Evolutionary conservation across 2,888 invertebrate species (phyloP).

Genomic region (Philhelius pedissequus): DNA sequence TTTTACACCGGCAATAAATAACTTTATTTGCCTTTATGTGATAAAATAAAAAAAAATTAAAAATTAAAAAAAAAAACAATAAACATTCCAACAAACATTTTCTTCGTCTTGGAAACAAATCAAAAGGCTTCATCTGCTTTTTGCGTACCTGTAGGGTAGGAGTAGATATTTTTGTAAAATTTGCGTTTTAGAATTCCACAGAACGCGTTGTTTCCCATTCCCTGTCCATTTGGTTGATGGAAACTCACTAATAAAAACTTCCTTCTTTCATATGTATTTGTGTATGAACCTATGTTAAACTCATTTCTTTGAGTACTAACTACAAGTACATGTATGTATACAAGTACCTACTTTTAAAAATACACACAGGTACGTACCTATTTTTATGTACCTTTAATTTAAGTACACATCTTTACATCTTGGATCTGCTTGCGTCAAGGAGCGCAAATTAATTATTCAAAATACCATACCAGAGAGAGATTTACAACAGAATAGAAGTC

Average conservation of each 20-base stretch:
- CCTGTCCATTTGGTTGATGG: background rate
- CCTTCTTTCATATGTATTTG: background rate
- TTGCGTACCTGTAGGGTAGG: background rate
- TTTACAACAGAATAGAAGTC: background rate
- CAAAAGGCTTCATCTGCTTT: background rate
- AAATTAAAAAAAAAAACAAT: background rate
- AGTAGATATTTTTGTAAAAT: background rate
- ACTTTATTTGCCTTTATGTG: background rate
- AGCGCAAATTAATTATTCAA: constrained; percentile 57
- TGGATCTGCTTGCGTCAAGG: constrained; percentile 1
- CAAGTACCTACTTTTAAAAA: background rate
- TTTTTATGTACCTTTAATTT: constrained; percentile 50
- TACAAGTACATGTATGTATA: too few relatives aligned
- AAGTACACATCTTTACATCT: constrained; percentile 20
- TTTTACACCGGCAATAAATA: background rate
- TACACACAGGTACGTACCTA: background rate
- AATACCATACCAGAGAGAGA: constrained; percentile 39
- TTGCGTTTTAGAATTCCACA: constrained; percentile 2
- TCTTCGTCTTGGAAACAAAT: constrained; percentile 1
- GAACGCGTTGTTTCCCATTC: background rate
- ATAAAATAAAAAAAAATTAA: background rate
- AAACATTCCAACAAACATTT: background rate
- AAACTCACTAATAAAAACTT: background rate
- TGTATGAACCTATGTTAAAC: background rate
- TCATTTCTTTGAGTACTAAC: background rate